These are phyloP conservation scores for Hydrozoanthus tunicans DNA, from an alignment of 64 coral and sea anemone genomes.

Conservation along the genomic window DNA sequence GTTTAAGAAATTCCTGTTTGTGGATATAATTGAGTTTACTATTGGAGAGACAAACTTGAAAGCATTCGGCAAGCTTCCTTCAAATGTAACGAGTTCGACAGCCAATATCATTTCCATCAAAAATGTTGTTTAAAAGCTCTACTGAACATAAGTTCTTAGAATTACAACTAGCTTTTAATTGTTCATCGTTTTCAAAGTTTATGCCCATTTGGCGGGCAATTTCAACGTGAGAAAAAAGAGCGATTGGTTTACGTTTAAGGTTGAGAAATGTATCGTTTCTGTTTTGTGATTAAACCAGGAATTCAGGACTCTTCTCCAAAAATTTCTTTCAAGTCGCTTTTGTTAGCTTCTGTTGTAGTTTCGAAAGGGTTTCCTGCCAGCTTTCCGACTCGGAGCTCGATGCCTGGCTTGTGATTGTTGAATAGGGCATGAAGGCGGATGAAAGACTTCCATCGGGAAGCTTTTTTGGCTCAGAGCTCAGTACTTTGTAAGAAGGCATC, in stretches of 20 bases:
- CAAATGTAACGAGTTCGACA: not conserved
- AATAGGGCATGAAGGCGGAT: conserved; percentile 52
- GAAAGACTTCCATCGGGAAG: conserved; percentile 25
- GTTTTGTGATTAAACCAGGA: not conserved
- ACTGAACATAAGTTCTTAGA: not conserved
- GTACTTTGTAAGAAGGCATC: not conserved
- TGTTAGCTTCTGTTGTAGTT: conserved; percentile 79
- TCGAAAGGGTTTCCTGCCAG: conserved; percentile 92
- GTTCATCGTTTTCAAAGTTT: not conserved
- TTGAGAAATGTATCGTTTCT: not conserved
- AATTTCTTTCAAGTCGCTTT: conserved; percentile 51
- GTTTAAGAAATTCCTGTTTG: conserved; percentile 5
- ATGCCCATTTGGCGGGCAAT: not conserved
- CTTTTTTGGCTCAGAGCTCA: conserved; percentile 5
- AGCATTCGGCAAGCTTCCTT: not conserved
- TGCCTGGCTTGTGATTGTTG: not conserved
- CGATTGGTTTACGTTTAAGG: too few relatives aligned
- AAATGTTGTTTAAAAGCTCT: not conserved
- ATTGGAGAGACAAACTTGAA: not conserved
- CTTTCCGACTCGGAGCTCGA: conserved; percentile 50
- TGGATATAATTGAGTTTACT: conserved; percentile 23
- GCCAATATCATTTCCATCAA: not conserved
- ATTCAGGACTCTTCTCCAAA: not conserved
- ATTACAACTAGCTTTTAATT: not conserved
- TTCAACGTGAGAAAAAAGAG: not conserved